A percentile compares a stretch with the other conserved stretches of the same genome.
Evolutionary conservation across 2,888 invertebrate species (phyloP).

Genomic region (Crocallis elinguaria): DNA sequence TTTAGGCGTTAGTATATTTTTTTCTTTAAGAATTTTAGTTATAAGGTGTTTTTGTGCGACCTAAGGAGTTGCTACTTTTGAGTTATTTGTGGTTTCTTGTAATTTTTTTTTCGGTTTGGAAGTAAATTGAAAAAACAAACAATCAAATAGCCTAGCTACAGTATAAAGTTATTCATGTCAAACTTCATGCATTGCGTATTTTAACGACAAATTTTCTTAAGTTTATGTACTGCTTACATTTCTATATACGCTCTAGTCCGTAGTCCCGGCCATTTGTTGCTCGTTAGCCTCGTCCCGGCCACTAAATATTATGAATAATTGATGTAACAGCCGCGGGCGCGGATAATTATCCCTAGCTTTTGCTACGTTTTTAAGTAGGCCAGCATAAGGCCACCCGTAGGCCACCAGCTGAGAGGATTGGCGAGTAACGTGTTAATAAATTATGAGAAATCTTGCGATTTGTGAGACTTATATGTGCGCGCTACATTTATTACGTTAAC

Average conservation of each 20-base stretch:
- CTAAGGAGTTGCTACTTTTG: no score
- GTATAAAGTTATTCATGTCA: no score
- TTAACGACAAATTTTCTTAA: not conserved
- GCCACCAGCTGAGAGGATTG: slow-evolving; percentile 15
- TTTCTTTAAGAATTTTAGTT: no score
- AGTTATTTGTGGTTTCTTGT: no score
- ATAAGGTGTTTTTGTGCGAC: no score
- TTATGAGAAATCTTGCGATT: slow-evolving; percentile 12
- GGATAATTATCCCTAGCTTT: slow-evolving; percentile 34
- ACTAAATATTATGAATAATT: slow-evolving; percentile 69
- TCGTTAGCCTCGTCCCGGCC: slow-evolving; percentile 55
- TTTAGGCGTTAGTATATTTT: no score
- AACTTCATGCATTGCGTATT: no score
- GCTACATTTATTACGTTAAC: not conserved
- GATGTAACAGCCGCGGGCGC: slow-evolving; percentile 42
- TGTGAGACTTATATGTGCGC: not conserved
- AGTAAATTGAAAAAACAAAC: no score
- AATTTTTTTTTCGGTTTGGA: no score
- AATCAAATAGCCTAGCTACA: no score
- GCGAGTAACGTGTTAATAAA: slow-evolving; percentile 11
- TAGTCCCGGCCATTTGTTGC: slow-evolving; percentile 52
- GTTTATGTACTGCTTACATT: slow-evolving; percentile 2
- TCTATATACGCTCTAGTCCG: slow-evolving; percentile 11
- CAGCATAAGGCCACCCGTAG: no score
- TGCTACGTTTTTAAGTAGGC: slow-evolving; percentile 33